Conservation (phyloP, 2,888 invertebrate species). For the Melieria omissa region DNA sequence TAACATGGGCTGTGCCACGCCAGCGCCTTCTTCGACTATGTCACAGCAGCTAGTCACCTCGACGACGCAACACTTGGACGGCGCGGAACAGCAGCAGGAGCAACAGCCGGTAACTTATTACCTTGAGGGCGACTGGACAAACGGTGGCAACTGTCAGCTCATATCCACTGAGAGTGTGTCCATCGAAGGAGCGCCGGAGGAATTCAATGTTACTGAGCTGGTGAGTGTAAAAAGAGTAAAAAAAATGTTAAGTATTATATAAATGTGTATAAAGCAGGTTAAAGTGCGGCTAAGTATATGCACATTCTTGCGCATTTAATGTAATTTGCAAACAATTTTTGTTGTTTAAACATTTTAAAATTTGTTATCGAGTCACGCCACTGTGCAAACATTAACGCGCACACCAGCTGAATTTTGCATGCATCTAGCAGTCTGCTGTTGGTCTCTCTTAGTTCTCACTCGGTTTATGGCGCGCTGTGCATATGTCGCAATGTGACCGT, state of each 20-base stretch:
- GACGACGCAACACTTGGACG: slow-evolving; percentile 50
- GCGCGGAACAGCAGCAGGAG: slow-evolving; percentile 28
- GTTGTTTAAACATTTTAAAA: not conserved
- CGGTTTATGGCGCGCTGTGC: no score
- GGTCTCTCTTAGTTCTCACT: no score
- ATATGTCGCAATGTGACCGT: no score
- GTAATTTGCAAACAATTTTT: not conserved
- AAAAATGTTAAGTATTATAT: no score
- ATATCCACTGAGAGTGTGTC: slow-evolving; percentile 36
- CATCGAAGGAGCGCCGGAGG: slow-evolving; percentile 29
- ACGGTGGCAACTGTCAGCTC: slow-evolving; percentile 42
- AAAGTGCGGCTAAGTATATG: not conserved
- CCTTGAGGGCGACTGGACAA: slow-evolving; percentile 50
- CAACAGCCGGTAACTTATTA: slow-evolving; percentile 46
- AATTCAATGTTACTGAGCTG: slow-evolving; percentile 29
- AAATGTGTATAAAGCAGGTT: no score
- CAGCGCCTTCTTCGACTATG: slow-evolving; percentile 46
- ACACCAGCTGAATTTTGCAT: no score
- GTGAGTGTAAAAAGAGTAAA: not conserved
- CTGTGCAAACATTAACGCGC: no score
- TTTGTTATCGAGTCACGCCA: no score
- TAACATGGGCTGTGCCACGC: slow-evolving; percentile 44
- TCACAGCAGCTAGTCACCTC: slow-evolving; percentile 49
- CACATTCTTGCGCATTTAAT: not conserved
- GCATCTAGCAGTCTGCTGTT: no score